Conservation (phyloP, 2,888 invertebrate species). For the Xestoiulus laeticollis region DNA sequence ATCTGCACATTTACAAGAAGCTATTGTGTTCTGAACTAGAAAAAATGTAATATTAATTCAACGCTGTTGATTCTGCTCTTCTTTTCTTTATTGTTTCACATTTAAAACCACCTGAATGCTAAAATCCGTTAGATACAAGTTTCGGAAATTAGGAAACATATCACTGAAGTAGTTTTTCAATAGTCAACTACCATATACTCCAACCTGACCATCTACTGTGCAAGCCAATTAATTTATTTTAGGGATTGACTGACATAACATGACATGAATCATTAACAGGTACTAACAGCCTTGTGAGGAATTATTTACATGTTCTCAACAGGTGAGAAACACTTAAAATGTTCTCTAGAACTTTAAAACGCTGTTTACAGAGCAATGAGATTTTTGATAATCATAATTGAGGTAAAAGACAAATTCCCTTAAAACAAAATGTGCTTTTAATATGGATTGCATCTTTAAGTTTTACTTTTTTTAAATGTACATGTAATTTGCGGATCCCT, state of each 20-base stretch:
- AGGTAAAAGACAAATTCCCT: no score
- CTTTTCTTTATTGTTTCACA: background rate
- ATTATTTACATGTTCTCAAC: no score
- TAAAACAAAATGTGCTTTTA: no score
- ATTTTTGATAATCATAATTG: no score
- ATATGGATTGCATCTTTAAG: background rate
- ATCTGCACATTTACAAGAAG: background rate
- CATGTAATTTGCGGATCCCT: background rate
- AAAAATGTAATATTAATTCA: constrained; percentile 21
- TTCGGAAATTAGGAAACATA: background rate
- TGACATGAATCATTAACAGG: no score
- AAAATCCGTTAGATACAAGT: background rate
- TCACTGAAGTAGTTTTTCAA: background rate
- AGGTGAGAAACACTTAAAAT: no score
- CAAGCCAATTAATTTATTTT: no score
- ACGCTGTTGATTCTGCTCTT: background rate
- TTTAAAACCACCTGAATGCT: background rate
- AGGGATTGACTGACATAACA: no score
- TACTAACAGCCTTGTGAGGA: no score
- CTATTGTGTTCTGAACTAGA: background rate
- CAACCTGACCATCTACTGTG: background rate
- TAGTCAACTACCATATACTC: background rate
- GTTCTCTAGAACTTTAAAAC: no score
- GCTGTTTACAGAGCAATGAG: no score
- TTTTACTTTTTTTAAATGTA: background rate